Evolutionary conservation across 2,113 vertebrate genomes (phyloP), one percentile per base, ranked within the genome.

Genomic region (Podiceps cristatus): DNA sequence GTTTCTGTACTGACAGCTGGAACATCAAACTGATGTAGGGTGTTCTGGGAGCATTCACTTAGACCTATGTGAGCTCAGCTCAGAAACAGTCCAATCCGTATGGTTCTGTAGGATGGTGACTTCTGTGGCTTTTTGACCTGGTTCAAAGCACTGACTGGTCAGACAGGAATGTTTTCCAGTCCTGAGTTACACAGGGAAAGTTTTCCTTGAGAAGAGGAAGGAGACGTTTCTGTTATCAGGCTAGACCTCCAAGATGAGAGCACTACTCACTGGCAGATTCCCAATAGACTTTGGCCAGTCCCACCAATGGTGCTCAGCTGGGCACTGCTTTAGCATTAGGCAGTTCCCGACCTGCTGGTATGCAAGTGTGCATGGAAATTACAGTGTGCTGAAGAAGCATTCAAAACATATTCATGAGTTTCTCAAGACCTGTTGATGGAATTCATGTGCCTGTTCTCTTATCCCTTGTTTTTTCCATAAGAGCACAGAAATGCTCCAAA

Each of bases 1-100:
- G 69, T 92, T 96, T 87, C 86, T 85, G 73, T 95, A 3, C 62
- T 56, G 40, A 84, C 80, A 96, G 53, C 86, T 93, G 77, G 66
- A 91, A 62, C 69, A 72, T 75, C 66, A 68, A 45, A 75, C 49
- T 73, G 64, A 68, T 42, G 58, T 62, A 74, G 86, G 69, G 15
- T 19, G 5, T 94, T 94, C 90, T 83, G 53, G 86, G 92, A 86
- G 19, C 66, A 42, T 89, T 86, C 66, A 52, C 67, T 67, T 58
- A 68, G 60, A 64, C 35, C 40, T 15, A 3, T 12, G 28, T 91
- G 80, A 93, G 18, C 52, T 84, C 53, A 90, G 47, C n/a, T 73
- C 68, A 67, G 56, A 88, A 92, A 80, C 1, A 94, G 52, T 16
- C 42, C 3, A 1, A 15, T 84, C 68, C 52, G 11, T 80, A 50